Percentiles rank a stretch among this genome's conserved stretches.
These are phyloP conservation scores for Gasterosteus aculeatus DNA, from an alignment of 2,113 vertebrate species.

Conservation along the genomic window DNA sequence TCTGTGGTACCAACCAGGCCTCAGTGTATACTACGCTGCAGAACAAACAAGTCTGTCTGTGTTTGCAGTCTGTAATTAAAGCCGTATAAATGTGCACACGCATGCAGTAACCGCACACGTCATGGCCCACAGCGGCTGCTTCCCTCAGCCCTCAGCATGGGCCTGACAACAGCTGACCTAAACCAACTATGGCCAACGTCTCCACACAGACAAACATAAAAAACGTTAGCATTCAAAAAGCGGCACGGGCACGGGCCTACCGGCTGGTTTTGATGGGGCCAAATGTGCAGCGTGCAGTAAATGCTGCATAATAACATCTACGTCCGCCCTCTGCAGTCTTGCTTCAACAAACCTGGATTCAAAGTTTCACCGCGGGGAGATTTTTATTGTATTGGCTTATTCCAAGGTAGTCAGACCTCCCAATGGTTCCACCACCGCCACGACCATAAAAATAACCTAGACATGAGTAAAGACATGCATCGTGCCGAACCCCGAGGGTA, in stretches of 20 bases:
- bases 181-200: conserved; percentile 49
- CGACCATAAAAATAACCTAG: conserved; percentile 59
- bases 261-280: background rate
- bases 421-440: conserved; percentile 44
- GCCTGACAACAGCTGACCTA: conserved; percentile 63
- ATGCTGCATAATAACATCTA: conserved; percentile 39
- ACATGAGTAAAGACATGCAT: conserved; percentile 49
- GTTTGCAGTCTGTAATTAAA: conserved; percentile 77
- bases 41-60: conserved; percentile 79
- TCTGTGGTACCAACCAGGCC: conserved; percentile 68
- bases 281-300: conserved; percentile 15
- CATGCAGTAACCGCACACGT: conserved; percentile 71
- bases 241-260: conserved; percentile 1
- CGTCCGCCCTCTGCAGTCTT: conserved; percentile 23
- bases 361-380: conserved; percentile 33
- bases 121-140: conserved; percentile 55
- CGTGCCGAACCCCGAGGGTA: conserved; percentile 38
- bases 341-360: conserved; percentile 28
- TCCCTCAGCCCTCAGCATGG: conserved; percentile 57
- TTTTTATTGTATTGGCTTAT: conserved; percentile 47
- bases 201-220: conserved; percentile 43
- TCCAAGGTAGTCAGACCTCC: conserved; percentile 51
- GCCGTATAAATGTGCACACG: conserved; percentile 76
- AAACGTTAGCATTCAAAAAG: conserved; percentile 16
- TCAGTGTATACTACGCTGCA: conserved; percentile 67